Evolutionary conservation across 2,113 vertebrate genomes (phyloP).

Genomic region (Pungitius pungitius): DNA sequence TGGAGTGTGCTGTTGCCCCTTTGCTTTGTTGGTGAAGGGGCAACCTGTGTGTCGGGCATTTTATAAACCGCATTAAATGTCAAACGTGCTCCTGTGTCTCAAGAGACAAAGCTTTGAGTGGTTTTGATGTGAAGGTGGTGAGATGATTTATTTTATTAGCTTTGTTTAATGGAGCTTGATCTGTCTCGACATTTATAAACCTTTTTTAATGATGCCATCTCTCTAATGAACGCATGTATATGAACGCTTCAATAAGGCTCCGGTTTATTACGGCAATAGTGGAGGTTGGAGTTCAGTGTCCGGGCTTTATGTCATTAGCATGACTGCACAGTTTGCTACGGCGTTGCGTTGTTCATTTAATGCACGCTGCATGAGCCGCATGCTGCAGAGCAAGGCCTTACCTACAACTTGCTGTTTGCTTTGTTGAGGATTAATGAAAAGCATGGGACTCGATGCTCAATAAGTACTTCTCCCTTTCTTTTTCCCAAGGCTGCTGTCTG

Average conservation of each 20-base stretch:
- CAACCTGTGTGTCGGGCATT: background rate
- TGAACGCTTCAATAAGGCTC: constrained; percentile 5
- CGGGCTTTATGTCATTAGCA: background rate
- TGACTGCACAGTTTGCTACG: background rate
- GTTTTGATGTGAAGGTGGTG: background rate
- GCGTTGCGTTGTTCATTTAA: background rate
- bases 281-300: background rate
- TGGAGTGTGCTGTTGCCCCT: background rate
- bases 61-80: constrained; percentile 5
- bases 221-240: constrained; percentile 4
- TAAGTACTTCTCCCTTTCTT: constrained; percentile 3
- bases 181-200: background rate
- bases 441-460: constrained; percentile 23
- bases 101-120: background rate
- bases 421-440: constrained; percentile 37
- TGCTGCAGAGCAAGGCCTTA: background rate
- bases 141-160: background rate
- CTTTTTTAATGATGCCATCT: constrained; percentile 16
- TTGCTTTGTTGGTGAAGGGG: background rate
- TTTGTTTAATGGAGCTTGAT: background rate
- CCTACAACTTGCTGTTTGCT: background rate
- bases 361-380: constrained; percentile 2
- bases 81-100: background rate
- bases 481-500: constrained; percentile 11
- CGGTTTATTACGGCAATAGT: background rate